Base-by-base conservation (phyloP, 2,888 invertebrate species). In the Atrina japonica region DNA sequence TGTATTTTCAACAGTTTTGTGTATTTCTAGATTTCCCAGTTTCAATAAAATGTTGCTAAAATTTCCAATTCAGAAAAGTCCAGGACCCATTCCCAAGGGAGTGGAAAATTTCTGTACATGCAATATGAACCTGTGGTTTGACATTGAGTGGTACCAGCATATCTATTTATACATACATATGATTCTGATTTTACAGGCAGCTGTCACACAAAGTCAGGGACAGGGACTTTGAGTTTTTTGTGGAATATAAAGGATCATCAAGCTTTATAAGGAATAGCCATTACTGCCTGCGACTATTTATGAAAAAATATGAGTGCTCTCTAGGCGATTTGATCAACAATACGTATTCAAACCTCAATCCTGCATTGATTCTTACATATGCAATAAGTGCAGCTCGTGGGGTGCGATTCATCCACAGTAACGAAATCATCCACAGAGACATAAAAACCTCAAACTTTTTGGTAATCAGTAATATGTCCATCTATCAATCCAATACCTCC, bases 341-440 rank as follows among this genome's bases (percentile, higher is more conserved):
- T 5, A 2, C 29, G 0, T 61, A 21, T 14, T 11, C 30, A 7
- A 23, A 49, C 16, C 5, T 16, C 18, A 18, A 5, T 5, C 21
- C 2, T 18, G 3, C 16, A 16, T 35, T 16, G 23, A 43, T 29
- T 30, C 6, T 49, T n/a, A 61, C 29, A 29, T 49, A 30, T 14
- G 61, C 61, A 0, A 43, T 47, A 18, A 29, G 21, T 30, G 61
- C 61, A 21, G 47, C 61, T 5, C 47, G 61, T 29, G 61, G 61
- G 0, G 47, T 61, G 5, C 61, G 61, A 7, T 61, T 61, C 30
- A 21, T 61, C 6, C 61, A 61, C 25, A 49, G 30, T 27, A 27
- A 61, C 21, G 49, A 18, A 29, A 35, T 61, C 7, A 49, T 61
- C 16, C 61, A 61, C 23, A 49, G 61, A 61, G 61, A 61, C 47